Conservation (phyloP, 2,888 invertebrate species). For the Omphaloscelis lunosa region DNA sequence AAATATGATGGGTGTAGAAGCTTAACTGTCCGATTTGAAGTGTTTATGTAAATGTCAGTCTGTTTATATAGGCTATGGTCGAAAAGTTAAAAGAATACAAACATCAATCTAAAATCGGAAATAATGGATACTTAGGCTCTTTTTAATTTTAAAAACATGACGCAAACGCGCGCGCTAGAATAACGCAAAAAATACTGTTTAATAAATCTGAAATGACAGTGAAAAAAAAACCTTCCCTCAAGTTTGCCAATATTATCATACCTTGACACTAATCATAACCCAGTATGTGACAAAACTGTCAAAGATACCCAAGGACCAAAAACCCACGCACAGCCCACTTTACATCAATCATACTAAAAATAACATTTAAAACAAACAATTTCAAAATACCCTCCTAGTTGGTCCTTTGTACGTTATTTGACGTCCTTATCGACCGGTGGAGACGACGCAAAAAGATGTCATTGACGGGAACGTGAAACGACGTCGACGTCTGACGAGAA, state of each 20-base stretch:
- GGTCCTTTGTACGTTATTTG: slow-evolving; percentile 66
- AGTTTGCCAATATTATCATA: slow-evolving; percentile 20
- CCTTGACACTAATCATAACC: slow-evolving; percentile 17
- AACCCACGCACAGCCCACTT: slow-evolving; percentile 20
- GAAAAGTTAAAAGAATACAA: slow-evolving; percentile 6
- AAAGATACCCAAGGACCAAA: slow-evolving; percentile 6
- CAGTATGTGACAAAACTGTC: slow-evolving; percentile 27
- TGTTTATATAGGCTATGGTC: slow-evolving; percentile 17
- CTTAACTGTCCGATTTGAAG: slow-evolving; percentile 32
- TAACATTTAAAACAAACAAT: slow-evolving; percentile 65
- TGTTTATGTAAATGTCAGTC: slow-evolving; percentile 34
- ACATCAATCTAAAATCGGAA: background rate
- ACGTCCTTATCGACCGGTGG: slow-evolving; percentile 73
- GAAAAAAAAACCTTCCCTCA: background rate
- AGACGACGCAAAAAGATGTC: slow-evolving; percentile 65
- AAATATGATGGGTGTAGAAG: slow-evolving; percentile 10
- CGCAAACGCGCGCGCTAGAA: background rate
- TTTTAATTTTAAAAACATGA: background rate
- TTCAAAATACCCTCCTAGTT: slow-evolving; percentile 40
- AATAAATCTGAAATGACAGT: background rate
- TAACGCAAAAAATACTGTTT: background rate
- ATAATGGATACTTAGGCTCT: background rate
- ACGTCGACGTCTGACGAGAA: slow-evolving; percentile 69
- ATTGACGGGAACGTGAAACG: slow-evolving; percentile 48
- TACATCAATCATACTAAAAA: slow-evolving; percentile 60